Evolutionary conservation across 1,140 invertebrate species (phyloP).

Genomic region (Polypedilum pembai): DNA sequence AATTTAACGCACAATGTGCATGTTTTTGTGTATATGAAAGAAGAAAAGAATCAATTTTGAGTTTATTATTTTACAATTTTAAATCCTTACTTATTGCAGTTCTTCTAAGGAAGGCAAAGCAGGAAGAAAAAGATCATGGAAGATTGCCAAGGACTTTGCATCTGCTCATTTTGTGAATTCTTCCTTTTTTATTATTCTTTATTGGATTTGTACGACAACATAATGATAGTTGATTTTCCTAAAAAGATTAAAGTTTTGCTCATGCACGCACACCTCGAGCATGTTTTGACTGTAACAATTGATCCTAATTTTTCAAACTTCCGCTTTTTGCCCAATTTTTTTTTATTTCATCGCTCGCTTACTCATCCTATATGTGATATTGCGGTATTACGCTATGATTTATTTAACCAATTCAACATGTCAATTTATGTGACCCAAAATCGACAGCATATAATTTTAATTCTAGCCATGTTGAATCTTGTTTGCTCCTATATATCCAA

Average conservation of each 20-base stretch:
- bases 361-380: no score
- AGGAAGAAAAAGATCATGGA: not conserved
- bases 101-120: not conserved
- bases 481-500: not conserved
- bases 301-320: no score
- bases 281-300: not conserved
- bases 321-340: no score
- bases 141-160: not conserved
- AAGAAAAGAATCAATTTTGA: not conserved
- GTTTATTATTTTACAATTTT: conserved; percentile 14
- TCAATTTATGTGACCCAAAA: not conserved
- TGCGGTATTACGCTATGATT: no score
- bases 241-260: not conserved
- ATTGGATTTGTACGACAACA: not conserved
- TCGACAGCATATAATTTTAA: not conserved
- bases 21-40: not conserved
- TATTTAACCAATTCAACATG: not conserved
- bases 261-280: not conserved
- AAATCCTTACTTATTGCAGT: not conserved
- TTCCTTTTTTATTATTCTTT: not conserved
- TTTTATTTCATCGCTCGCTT: no score
- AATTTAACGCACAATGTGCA: not conserved
- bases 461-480: not conserved
- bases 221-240: not conserved
- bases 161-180: not conserved